Evolutionary conservation across 2,888 invertebrate species (phyloP).

Genomic region (Drosophila dives): DNA sequence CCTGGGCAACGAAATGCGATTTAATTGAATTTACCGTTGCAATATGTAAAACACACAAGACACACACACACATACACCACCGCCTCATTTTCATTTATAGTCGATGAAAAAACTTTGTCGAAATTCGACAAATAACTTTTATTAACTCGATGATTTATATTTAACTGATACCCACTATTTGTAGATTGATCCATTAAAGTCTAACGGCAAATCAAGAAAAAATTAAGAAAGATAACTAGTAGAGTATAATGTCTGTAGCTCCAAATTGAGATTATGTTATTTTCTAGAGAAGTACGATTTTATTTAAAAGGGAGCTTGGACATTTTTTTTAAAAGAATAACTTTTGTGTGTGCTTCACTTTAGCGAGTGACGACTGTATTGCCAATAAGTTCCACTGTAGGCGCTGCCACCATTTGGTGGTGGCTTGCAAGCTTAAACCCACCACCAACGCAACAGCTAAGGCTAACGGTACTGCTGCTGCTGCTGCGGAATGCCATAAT

Average conservation of each 20-base stretch:
- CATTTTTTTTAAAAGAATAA: not conserved
- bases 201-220: not conserved
- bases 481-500: conserved; percentile 46
- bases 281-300: not conserved
- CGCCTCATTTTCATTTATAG: conserved; percentile 1
- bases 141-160: not conserved
- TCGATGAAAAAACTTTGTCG: no score
- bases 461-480: conserved; percentile 43
- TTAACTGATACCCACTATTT: not conserved
- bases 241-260: not conserved
- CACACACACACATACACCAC: not conserved
- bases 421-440: conserved; percentile 43
- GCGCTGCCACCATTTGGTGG: conserved; percentile 39
- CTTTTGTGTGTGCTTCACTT: not conserved
- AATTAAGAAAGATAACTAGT: not conserved
- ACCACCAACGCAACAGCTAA: conserved; percentile 39
- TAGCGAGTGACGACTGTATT: not conserved
- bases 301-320: not conserved
- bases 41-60: conserved; percentile 10
- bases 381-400: conserved; percentile 25
- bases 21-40: not conserved
- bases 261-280: not conserved
- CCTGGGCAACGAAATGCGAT: not conserved
- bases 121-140: not conserved
- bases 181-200: no score